phyloP scores from a whole-genome alignment of 2,113 vertebrate genomes.

The Chamaetylas fuelleborni region DNA sequence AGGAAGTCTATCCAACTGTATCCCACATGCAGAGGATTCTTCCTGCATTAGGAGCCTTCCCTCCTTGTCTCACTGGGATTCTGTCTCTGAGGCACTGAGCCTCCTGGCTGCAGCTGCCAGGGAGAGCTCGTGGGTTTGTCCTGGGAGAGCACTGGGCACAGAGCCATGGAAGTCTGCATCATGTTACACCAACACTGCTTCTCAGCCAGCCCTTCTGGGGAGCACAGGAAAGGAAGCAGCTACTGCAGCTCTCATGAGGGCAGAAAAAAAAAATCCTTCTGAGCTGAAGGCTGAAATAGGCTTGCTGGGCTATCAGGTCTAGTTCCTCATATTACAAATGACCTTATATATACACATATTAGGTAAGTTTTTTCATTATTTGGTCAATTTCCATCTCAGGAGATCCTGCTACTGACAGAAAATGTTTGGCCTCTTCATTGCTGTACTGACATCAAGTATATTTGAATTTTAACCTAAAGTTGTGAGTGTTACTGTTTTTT shows the following conservation, averaged over 20 bases:
- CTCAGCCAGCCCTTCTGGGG: neutral
- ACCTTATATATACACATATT: neutral
- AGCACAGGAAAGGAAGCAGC: neutral
- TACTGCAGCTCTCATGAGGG: neutral
- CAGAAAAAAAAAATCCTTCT: neutral
- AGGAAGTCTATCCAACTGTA: neutral
- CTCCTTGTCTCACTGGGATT: neutral
- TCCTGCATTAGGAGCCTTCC: neutral
- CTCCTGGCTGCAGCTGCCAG: neutral
- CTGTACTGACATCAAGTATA: neutral
- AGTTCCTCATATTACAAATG: neutral
- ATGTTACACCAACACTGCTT: neutral
- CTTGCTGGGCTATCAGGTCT: neutral
- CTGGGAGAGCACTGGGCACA: neutral
- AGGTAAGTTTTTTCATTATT: neutral
- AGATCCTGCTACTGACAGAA: neutral
- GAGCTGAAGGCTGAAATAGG: neutral
- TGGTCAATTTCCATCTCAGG: neutral
- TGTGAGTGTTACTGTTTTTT: neutral
- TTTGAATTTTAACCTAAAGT: neutral
- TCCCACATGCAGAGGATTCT: neutral
- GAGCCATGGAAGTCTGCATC: neutral
- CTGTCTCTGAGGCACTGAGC: neutral
- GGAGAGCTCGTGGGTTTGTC: rapidly evolving
- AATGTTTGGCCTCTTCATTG: neutral